These are phyloP conservation scores for Gymnothorax reevesii DNA, from an alignment of 2,797 vertebrate genomes.

Conservation along the genomic window DNA sequence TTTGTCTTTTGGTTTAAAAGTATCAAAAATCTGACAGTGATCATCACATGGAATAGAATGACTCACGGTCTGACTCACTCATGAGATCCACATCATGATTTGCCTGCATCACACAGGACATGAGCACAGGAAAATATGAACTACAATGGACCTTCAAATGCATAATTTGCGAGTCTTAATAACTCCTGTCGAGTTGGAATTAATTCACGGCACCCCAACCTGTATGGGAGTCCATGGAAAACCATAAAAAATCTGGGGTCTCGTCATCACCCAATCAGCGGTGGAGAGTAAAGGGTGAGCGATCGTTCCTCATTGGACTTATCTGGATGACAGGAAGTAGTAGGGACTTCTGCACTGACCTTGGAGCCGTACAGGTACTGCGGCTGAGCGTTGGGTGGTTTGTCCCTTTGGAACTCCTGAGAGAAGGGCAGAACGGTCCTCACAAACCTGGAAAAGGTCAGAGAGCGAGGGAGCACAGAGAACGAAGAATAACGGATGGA, in stretches of 20 bases:
- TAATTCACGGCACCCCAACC: no score
- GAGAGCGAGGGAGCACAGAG: background rate
- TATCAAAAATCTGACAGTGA: background rate
- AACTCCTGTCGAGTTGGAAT: background rate
- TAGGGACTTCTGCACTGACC: constrained; percentile 65
- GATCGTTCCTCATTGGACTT: no score
- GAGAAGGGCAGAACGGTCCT: constrained; percentile 94
- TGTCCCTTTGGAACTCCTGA: constrained; percentile 98
- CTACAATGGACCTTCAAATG: background rate
- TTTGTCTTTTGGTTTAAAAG: background rate
- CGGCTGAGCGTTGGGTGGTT: constrained; percentile 94
- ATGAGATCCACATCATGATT: background rate
- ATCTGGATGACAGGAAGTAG: background rate
- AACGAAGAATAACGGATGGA: background rate
- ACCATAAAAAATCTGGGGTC: background rate
- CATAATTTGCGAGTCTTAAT: background rate
- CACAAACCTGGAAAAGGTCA: constrained; percentile 80
- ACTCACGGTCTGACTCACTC: background rate
- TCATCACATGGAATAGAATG: background rate
- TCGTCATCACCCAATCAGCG: background rate
- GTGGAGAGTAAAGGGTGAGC: no score
- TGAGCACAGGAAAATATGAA: background rate
- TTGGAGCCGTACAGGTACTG: constrained; percentile 96
- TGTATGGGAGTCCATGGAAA: no score
- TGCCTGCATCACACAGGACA: background rate